phyloP scores from a whole-genome alignment of 2,888 invertebrate genomes.

The Drosophila birchii region DNA sequence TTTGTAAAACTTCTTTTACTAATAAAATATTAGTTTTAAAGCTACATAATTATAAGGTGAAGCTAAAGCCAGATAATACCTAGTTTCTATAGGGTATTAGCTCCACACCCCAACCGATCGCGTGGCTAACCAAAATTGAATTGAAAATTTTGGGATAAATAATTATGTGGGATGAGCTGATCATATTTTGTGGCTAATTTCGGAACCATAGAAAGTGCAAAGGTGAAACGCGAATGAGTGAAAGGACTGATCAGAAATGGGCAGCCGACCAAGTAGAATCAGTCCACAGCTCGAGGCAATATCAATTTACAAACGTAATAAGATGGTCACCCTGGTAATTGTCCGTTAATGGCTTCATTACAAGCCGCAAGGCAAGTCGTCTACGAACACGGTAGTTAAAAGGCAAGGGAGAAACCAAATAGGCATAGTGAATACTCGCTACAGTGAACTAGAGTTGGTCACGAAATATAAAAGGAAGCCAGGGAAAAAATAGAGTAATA shows the following conservation, averaged over 20 bases:
- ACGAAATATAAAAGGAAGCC: not conserved
- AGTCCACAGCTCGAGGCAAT: conserved; percentile 18
- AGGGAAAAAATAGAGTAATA: no score
- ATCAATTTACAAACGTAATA: conserved; percentile 61
- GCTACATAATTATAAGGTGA: not conserved
- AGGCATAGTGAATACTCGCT: not conserved
- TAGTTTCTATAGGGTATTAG: not conserved
- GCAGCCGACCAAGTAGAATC: conserved; percentile 28
- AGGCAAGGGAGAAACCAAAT: conserved; percentile 33
- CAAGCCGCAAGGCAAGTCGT: conserved; percentile 51
- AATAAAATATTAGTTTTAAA: not conserved
- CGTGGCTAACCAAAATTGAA: conserved; percentile 49
- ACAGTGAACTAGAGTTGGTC: not conserved
- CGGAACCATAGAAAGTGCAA: conserved; percentile 29
- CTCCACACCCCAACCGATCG: conserved; percentile 21
- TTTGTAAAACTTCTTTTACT: not conserved
- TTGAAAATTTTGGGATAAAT: conserved; percentile 35
- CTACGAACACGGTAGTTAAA: conserved; percentile 54
- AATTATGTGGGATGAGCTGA: conserved; percentile 42
- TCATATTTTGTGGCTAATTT: conserved; percentile 44
- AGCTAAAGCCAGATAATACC: not conserved
- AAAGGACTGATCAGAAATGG: conserved; percentile 43
- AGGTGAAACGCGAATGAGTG: conserved; percentile 41
- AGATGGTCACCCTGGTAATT: conserved; percentile 61
- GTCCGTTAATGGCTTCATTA: conserved; percentile 73